These are phyloP conservation scores for Eucidaris tribuloides DNA, from an alignment of 35 echinoderm and acorn worm species.

Conservation along the genomic window DNA sequence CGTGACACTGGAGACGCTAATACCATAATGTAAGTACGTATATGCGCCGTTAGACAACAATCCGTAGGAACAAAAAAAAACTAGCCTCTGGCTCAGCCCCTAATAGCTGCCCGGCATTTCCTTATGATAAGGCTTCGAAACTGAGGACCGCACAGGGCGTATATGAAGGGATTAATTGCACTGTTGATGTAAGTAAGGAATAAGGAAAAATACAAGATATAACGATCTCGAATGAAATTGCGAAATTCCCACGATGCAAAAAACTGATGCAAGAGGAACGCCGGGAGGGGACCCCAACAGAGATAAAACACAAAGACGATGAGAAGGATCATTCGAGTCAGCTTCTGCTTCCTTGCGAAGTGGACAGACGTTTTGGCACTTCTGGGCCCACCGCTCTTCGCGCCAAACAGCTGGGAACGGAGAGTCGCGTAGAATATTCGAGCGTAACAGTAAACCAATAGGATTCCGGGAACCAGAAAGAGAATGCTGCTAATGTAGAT, in stretches of 20 bases:
- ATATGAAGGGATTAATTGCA: not conserved
- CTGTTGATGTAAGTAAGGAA: not conserved
- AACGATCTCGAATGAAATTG: not conserved
- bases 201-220: not conserved
- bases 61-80: too few species aligned
- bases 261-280: not conserved
- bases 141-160: not conserved
- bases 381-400: too few species aligned
- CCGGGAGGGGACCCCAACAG: not conserved
- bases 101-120: too few species aligned
- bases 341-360: not conserved
- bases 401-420: not conserved
- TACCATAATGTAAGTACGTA: too few species aligned
- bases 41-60: too few species aligned
- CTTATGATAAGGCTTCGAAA: too few species aligned
- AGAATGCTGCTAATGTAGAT: not conserved
- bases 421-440: not conserved
- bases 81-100: too few species aligned
- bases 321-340: not conserved
- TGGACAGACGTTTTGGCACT: too few species aligned
- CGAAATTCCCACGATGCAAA: not conserved
- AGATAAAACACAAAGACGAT: not conserved
- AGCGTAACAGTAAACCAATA: not conserved
- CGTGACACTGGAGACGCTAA: too few species aligned
- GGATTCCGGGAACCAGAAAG: not conserved